Evolutionary conservation across 2,888 invertebrate genomes (phyloP).

Genomic region (Acrobasis consociella): DNA sequence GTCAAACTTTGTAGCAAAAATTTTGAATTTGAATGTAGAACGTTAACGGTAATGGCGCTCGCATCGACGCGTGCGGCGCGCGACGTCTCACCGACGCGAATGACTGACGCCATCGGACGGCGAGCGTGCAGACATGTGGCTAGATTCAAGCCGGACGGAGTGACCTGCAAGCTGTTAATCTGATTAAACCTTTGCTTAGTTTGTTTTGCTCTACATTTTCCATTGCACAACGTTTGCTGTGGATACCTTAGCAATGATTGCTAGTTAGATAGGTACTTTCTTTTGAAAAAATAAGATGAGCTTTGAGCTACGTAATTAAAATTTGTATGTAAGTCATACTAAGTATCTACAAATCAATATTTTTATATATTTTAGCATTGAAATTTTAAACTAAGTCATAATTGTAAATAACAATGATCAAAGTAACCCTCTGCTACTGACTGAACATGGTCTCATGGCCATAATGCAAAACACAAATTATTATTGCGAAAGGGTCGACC

Average conservation of each 20-base stretch:
- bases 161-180: conserved; percentile 72
- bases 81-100: conserved; percentile 66
- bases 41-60: conserved; percentile 53
- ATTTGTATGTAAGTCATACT: no score
- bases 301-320: background rate
- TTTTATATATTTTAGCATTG: background rate
- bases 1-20: conserved; percentile 32
- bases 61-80: conserved; percentile 60
- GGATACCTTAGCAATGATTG: background rate
- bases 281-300: background rate
- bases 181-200: conserved; percentile 66
- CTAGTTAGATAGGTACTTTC: background rate
- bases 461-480: conserved; percentile 46
- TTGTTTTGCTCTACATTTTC: conserved; percentile 51
- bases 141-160: conserved; percentile 57
- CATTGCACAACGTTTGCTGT: conserved; percentile 27
- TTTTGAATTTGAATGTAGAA: conserved; percentile 61
- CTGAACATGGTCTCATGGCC: conserved; percentile 38
- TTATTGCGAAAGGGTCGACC: conserved; percentile 54
- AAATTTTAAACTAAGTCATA: background rate
- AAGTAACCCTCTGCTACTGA: conserved; percentile 1
- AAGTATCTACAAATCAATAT: no score
- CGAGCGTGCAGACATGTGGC: conserved; percentile 45
- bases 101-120: conserved; percentile 37
- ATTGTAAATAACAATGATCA: background rate